A percentile compares a stretch with the other conserved stretches of the same genome.
These are phyloP conservation scores for Chaetorhynchus papuensis DNA, from an alignment of 2,113 vertebrate genomes.

Conservation along the genomic window DNA sequence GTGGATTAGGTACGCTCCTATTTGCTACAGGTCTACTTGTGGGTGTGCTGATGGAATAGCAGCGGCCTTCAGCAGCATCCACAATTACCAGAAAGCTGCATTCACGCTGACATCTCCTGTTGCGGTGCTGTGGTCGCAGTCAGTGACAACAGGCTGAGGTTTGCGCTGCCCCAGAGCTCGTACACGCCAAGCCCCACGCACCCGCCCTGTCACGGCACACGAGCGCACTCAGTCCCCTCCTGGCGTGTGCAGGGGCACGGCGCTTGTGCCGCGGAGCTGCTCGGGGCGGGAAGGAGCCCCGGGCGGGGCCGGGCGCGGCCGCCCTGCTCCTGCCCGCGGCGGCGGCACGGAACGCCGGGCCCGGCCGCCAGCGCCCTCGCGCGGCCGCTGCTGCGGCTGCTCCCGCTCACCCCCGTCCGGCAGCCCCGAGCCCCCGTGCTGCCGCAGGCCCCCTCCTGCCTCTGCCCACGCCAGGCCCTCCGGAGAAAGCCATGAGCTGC, in stretches of 20 bases:
- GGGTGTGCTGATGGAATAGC: background rate
- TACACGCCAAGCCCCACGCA: fast-evolving
- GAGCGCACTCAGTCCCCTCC: fast-evolving
- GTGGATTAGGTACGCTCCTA: background rate
- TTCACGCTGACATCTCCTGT: background rate
- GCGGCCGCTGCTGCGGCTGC: background rate
- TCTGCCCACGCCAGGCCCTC: background rate
- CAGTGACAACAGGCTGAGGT: background rate
- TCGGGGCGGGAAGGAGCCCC: background rate
- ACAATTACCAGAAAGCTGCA: background rate
- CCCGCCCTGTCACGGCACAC: fast-evolving
- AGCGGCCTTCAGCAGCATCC: background rate
- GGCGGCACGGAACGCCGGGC: background rate
- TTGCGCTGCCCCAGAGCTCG: fast-evolving
- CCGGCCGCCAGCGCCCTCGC: background rate
- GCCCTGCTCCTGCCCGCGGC: background rate
- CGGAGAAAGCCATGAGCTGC: fast-evolving
- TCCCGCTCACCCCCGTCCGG: background rate
- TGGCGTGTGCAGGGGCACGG: fast-evolving
- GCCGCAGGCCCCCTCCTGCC: background rate
- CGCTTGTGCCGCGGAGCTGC: fast-evolving
- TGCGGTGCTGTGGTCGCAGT: fast-evolving
- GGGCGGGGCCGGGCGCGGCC: too few relatives aligned
- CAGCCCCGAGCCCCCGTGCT: background rate
- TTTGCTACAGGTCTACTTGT: background rate